Evolutionary conservation across 1,140 invertebrate species (phyloP), one percentile per base, ranked within the genome.

Genomic region (Zaprionus camerounensis): DNA sequence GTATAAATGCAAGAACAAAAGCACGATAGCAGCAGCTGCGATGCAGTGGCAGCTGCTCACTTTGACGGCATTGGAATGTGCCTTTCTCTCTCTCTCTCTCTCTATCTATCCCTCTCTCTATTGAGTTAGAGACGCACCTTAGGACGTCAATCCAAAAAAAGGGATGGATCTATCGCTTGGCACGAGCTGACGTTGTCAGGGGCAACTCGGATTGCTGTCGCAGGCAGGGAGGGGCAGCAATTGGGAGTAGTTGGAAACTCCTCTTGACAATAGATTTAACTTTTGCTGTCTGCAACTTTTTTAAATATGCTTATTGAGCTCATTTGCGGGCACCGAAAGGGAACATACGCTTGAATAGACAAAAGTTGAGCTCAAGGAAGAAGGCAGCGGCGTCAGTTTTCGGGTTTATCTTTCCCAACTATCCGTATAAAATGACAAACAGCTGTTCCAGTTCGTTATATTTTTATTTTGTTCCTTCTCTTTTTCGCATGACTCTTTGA

Each of bases 11-110:
- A 72, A 74, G 64, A 15, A 7, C 59, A 75, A 58, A 34, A n/a
- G 55, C 55, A 53, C 26, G 28, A 28, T 24, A 20, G 38, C 64
- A 58, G 61, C 61, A 22, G 65, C 26, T 75, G 62, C 15, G n/a
- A 44, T 58, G 56, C 49, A 61, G 31, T n/a, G 34, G 63, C 85
- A 83, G 81, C 78, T 79, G 85, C 81, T 46, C 62, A 81, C 84
- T 46, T 57, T 28, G 15, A 44, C 44, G 44, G 74, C 81, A 58
- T 62, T 53, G 75, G 75, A 68, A 73, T 77, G 38, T 53, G 28
- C 36, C 57, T 67, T n/a, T 3, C n/a, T 17, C 41, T 5, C 41
- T 41, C 1, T 11, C 20, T 20, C 20, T 0, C 38, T 4, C 24
- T 26, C 24, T 26, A 0, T 6, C 5, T 9, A 1, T 44, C 41